These are phyloP conservation scores for Stegostoma tigrinum DNA, from an alignment of 2,113 vertebrate genomes.

Conservation along the genomic window DNA sequence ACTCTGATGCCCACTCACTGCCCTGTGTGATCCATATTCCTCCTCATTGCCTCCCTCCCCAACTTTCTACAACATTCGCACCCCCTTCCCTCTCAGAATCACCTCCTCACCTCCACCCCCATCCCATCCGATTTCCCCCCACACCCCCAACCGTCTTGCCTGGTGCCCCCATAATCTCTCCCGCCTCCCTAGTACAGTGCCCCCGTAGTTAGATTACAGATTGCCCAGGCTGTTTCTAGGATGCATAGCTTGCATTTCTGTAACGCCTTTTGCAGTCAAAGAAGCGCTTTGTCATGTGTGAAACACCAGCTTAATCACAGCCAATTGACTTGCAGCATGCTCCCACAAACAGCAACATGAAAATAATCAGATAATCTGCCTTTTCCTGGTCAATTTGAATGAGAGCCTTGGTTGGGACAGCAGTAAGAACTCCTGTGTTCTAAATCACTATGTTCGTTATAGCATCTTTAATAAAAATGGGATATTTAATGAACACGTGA, in stretches of 20 bases:
- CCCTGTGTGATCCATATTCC: neutral
- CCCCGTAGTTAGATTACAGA: neutral
- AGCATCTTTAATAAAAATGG: neutral
- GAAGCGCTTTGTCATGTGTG: neutral
- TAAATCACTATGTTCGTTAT: too few species aligned
- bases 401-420: neutral
- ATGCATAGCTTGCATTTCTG: neutral
- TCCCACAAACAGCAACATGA: neutral
- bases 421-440: too few species aligned
- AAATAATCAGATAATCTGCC: neutral
- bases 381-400: neutral
- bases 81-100: neutral
- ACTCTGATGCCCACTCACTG: neutral
- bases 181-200: neutral
- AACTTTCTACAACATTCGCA: neutral
- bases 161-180: neutral
- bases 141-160: fast-evolving
- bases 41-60: neutral
- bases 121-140: neutral
- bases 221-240: neutral
- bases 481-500: neutral
- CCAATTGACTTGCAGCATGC: neutral
- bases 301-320: neutral
- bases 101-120: neutral
- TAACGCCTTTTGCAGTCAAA: neutral